phyloP scores from a whole-genome alignment of 2,113 vertebrate species.

The Naja naja region DNA sequence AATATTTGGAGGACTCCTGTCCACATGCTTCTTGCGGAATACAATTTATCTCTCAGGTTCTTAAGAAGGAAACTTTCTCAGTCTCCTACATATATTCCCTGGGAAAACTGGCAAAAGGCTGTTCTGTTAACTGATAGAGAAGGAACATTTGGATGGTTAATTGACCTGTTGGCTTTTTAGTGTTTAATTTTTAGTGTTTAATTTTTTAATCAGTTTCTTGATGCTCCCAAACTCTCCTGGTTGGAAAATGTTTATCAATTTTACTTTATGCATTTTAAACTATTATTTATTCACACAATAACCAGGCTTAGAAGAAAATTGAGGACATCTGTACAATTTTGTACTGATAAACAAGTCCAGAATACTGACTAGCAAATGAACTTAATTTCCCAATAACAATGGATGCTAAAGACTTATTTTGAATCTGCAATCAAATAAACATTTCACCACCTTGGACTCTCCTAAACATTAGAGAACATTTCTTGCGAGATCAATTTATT shows the following conservation, averaged over 20 bases:
- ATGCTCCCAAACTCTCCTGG: not conserved
- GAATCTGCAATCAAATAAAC: not conserved
- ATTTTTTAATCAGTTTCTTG: not conserved
- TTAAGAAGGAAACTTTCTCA: not conserved
- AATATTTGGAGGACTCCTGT: not conserved
- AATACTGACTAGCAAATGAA: not conserved
- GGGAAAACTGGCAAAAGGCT: not conserved
- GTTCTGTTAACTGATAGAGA: not conserved
- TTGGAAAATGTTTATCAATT: not conserved
- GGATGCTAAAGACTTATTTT: not conserved
- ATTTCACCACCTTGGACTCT: not conserved
- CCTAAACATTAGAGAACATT: not conserved
- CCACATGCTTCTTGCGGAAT: not conserved
- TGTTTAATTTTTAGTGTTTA: not conserved
- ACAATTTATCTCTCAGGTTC: not conserved
- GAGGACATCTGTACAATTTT: not conserved
- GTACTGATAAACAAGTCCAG: not conserved
- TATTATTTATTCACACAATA: not conserved
- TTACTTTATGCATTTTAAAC: not conserved
- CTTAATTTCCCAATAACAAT: not conserved
- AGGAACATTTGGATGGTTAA: not conserved
- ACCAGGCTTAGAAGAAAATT: not conserved
- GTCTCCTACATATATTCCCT: not conserved
- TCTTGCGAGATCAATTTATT: not conserved
- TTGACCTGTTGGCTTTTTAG: not conserved